Conservation (phyloP, 2,113 vertebrate genomes). For the Scomber japonicus region DNA sequence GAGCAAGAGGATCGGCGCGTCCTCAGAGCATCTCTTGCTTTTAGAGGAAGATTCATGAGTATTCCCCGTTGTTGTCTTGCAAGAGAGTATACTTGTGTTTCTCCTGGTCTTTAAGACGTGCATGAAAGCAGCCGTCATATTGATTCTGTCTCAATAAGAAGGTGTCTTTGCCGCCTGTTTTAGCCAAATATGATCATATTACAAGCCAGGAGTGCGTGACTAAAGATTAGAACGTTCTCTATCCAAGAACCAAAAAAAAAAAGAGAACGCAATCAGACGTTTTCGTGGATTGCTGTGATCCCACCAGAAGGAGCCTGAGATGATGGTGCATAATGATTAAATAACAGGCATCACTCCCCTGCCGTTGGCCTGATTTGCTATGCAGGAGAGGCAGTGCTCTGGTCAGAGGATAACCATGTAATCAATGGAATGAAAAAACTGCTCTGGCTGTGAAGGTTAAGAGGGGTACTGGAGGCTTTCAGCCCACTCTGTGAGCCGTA, state of each 20-base stretch:
- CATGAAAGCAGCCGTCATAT: conserved; percentile 46
- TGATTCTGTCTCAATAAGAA: conserved; percentile 51
- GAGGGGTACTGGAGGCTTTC: conserved; percentile 70
- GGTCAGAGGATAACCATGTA: conserved; percentile 83
- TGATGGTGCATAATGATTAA: conserved; percentile 69
- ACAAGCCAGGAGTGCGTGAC: not conserved
- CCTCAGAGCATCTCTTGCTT: conserved; percentile 47
- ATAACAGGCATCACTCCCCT: conserved; percentile 69
- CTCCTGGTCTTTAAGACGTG: conserved; percentile 48
- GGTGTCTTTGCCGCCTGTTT: conserved; percentile 29
- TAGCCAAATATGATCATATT: conserved; percentile 18
- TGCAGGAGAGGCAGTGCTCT: conserved; percentile 73
- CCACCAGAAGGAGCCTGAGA: conserved; percentile 51
- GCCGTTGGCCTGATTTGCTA: conserved; percentile 75
- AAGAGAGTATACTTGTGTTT: conserved; percentile 51
- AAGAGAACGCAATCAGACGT: conserved; percentile 43
- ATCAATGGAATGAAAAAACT: conserved; percentile 79
- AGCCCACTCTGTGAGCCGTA: conserved; percentile 60
- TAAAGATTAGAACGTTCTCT: conserved; percentile 35
- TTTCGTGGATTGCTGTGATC: conserved; percentile 41
- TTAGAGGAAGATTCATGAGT: conserved; percentile 36
- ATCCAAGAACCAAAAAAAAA: conserved; percentile 14
- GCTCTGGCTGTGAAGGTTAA: conserved; percentile 82
- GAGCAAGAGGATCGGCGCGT: conserved; percentile 40
- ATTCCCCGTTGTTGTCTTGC: conserved; percentile 62